Base-by-base conservation (phyloP, 1,140 invertebrate species). In the Leptestheria dahalacensis region DNA sequence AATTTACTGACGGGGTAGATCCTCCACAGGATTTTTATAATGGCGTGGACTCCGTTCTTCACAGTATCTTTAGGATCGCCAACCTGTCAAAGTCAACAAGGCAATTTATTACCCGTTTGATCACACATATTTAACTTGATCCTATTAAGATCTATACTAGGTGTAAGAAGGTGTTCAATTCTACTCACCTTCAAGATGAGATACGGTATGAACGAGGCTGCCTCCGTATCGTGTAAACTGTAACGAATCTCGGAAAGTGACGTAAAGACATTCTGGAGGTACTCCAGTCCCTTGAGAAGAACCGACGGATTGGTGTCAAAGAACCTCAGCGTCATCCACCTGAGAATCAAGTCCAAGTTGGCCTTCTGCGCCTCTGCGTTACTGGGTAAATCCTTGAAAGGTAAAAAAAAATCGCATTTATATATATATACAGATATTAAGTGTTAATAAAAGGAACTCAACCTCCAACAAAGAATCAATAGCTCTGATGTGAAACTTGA, bases 261-360 rank as follows among this genome's bases (percentile, higher is more conserved):
- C 60, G 79, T 80, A 70, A 97, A 95, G 20, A 96, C 83, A 29
- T 78, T 72, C 58, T 83, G 80, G 6, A 97, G 73, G 74, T 96
- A 97, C 65, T 98, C 94, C 53, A 99, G 73, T 49, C 88, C 90
- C 78, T 93, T 94, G 55, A 97, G 76, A 28, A 98, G 76, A 26
- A 98, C 94, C 24, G 91, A 93, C 20, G 95, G 94, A 77, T 98
- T 99, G 10, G 95, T 98, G 74, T 98, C 95, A 67, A 96, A 97
- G 72, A 98, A 98, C 63, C 94, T 76, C 15, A 98, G 70, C 0
- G 93, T 96, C 61, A 97, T 70, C 96, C 96, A 99, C 71, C 95
- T 96, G 11, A 99, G 75, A 60, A 98, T 85, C 47, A 99, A 74
- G 76, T 99, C 96, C 57, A 97, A 75, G 75, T 97, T 98, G 12